phyloP scores from a whole-genome alignment of 1,140 invertebrate species.

The Bombus affinis region DNA sequence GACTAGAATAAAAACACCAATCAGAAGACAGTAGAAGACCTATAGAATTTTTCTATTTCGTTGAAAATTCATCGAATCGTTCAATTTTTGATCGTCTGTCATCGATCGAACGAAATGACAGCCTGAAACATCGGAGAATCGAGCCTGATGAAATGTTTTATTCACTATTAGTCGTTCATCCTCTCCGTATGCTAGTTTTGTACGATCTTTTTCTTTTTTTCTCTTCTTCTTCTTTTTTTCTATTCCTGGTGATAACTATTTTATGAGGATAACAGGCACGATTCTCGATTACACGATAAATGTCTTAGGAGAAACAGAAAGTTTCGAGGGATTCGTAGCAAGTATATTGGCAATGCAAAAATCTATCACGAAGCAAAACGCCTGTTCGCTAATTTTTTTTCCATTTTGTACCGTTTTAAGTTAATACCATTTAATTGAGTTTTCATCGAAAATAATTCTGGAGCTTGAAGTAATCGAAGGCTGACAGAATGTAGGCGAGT shows the following conservation, averaged over 20 bases:
- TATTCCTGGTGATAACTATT: neutral
- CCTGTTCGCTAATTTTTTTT: neutral
- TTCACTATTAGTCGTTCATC: neutral
- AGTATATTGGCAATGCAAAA: neutral
- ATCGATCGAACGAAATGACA: constrained; percentile 25
- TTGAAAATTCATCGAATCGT: constrained; percentile 5
- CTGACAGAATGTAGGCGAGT: neutral
- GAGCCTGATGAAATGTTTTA: neutral
- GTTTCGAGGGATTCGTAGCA: neutral
- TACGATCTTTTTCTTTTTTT: neutral
- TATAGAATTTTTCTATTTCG: neutral
- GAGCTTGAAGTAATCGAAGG: neutral
- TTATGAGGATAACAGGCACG: neutral
- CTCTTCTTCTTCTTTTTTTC: neutral
- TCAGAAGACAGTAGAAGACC: neutral
- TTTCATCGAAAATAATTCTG: neutral
- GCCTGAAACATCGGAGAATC: constrained; percentile 22
- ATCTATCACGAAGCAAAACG: neutral
- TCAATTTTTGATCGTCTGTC: neutral
- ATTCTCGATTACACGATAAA: neutral
- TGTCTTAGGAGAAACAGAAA: neutral
- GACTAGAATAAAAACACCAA: constrained; percentile 54
- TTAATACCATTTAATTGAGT: no score
- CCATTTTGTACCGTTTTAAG: neutral
- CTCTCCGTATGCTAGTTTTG: neutral